Conservation (phyloP, 2,113 vertebrate genomes). For the Catharus bicknelli region DNA sequence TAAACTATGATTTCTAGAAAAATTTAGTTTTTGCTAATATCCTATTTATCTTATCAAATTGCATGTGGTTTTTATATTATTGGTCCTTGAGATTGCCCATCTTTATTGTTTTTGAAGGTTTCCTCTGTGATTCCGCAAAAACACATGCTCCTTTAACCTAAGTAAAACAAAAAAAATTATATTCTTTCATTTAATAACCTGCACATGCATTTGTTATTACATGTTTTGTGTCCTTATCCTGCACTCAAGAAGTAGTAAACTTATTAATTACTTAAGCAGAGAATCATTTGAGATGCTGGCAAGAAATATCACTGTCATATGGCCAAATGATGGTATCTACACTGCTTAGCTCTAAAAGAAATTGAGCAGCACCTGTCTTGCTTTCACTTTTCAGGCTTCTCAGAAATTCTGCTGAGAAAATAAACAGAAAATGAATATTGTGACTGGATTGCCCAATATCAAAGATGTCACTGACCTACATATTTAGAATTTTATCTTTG, state of each 20-base stretch:
- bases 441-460: background rate
- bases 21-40: background rate
- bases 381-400: background rate
- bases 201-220: background rate
- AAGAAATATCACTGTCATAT: background rate
- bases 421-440: background rate
- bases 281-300: background rate
- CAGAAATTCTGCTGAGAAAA: background rate
- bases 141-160: fast-evolving
- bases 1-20: background rate
- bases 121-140: background rate
- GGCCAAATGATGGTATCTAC: background rate
- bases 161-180: background rate
- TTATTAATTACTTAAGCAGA: background rate
- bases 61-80: background rate
- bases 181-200: background rate
- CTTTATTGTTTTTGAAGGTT: background rate
- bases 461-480: background rate
- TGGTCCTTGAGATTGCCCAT: background rate
- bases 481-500: background rate
- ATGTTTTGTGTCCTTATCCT: background rate
- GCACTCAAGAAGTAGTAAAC: background rate
- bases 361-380: background rate
- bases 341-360: background rate
- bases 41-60: background rate